phyloP scores from a whole-genome alignment of 2,113 vertebrate genomes.

The Macheiramphus alcinus region DNA sequence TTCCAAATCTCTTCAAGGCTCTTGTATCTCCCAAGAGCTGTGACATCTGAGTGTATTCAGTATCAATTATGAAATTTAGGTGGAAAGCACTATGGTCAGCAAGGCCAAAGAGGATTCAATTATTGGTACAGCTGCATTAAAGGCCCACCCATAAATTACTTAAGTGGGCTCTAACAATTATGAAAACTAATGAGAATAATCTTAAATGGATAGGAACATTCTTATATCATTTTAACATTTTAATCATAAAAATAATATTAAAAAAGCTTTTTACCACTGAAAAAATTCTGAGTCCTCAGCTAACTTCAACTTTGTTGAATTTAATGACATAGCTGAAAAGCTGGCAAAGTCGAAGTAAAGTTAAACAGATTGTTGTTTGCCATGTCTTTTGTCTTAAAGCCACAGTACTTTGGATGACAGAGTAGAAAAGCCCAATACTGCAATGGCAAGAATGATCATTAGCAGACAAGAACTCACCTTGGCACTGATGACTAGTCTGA shows the following conservation, averaged over 20 bases:
- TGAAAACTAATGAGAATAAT: constrained; percentile 53
- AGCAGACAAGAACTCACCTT: neutral
- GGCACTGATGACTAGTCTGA: neutral
- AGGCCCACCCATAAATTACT: constrained; percentile 26
- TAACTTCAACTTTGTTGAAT: neutral
- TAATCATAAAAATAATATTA: constrained; percentile 49
- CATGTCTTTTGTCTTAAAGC: neutral
- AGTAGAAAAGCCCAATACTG: neutral
- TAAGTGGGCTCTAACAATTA: constrained; percentile 31
- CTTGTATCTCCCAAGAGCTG: neutral
- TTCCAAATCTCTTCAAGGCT: neutral
- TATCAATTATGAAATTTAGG: constrained; percentile 19
- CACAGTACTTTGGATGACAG: neutral
- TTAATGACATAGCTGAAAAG: neutral
- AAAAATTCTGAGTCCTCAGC: neutral
- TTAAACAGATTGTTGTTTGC: neutral
- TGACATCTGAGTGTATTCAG: neutral
- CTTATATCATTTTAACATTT: constrained; percentile 49
- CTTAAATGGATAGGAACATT: constrained; percentile 16
- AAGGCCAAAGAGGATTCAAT: constrained; percentile 44
- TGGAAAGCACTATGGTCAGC: constrained; percentile 34
- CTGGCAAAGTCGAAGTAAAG: neutral
- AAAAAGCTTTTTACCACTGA: neutral
- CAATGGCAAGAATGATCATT: neutral
- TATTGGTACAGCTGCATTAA: constrained; percentile 20